A percentile compares a stretch with the other conserved stretches of the same genome.
These are phyloP conservation scores for Trogon surrucura DNA, from an alignment of 2,113 vertebrate species.

Conservation along the genomic window DNA sequence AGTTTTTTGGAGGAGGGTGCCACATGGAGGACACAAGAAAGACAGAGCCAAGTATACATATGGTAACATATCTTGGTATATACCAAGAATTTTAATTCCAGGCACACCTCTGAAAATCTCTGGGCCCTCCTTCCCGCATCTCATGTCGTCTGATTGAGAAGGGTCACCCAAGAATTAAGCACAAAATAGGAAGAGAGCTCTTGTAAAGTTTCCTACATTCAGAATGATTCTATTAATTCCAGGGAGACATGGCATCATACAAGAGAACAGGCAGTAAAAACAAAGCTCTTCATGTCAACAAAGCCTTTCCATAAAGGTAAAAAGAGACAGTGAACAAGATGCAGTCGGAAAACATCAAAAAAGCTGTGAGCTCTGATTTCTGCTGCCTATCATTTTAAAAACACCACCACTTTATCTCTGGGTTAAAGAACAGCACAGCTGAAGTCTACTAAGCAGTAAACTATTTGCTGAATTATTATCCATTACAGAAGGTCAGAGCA, in stretches of 20 bases:
- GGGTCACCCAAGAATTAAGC: not conserved
- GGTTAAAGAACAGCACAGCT: not conserved
- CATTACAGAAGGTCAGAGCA: constrained; percentile 17
- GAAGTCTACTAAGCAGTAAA: not conserved
- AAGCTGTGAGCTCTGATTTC: not conserved
- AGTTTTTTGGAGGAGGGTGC: not conserved
- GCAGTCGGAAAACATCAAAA: not conserved
- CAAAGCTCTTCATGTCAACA: not conserved
- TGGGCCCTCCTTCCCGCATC: not conserved
- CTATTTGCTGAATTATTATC: not conserved
- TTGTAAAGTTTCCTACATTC: not conserved
- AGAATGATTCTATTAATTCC: not conserved
- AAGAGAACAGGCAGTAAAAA: not conserved
- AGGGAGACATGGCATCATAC: not conserved
- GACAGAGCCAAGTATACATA: not conserved
- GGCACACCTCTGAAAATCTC: not conserved
- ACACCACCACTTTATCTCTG: not conserved
- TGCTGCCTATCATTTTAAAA: not conserved
- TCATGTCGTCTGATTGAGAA: not conserved
- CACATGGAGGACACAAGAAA: not conserved
- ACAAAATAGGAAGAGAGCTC: not conserved
- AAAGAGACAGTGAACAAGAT: not conserved
- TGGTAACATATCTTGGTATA: not conserved
- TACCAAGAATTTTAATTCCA: not conserved
- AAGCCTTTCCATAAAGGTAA: not conserved